Percentiles rank a stretch among this genome's conserved stretches.
Conservation (phyloP, 2,888 invertebrate species). For the Dinocampus coccinellae region DNA sequence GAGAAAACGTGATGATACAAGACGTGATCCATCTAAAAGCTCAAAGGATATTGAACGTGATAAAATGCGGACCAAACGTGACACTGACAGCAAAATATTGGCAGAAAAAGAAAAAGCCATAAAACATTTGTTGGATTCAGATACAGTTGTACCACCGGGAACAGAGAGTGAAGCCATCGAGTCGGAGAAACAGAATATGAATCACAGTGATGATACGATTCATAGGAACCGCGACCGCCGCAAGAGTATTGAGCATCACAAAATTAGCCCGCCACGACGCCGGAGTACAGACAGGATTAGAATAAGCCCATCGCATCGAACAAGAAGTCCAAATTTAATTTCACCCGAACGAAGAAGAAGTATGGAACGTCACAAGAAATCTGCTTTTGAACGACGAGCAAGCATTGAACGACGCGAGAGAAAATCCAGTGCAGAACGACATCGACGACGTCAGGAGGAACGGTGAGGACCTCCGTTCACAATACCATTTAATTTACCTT, state of each 20-base stretch:
- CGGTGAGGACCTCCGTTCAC: constrained; percentile 56
- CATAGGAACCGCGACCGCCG: constrained; percentile 48
- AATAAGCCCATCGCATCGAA: constrained; percentile 43
- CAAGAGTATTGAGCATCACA: constrained; percentile 50
- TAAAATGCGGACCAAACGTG: constrained; percentile 62
- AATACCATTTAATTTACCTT: not conserved
- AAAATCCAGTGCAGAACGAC: constrained; percentile 58
- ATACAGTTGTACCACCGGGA: constrained; percentile 64
- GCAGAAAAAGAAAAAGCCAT: constrained; percentile 67
- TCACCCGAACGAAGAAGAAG: constrained; percentile 49
- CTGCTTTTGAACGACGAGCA: constrained; percentile 55
- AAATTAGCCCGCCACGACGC: constrained; percentile 47
- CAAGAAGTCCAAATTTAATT: constrained; percentile 22
- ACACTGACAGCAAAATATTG: constrained; percentile 63
- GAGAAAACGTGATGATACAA: constrained; percentile 54
- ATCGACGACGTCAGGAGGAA: constrained; percentile 56
- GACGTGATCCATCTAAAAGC: constrained; percentile 65
- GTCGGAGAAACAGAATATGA: constrained; percentile 56
- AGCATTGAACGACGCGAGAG: constrained; percentile 54
- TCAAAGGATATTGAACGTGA: constrained; percentile 66
- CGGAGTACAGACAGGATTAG: constrained; percentile 49
- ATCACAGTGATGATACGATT: constrained; percentile 44
- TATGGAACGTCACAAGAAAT: constrained; percentile 44
- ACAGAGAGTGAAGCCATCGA: constrained; percentile 65
- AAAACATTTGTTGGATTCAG: constrained; percentile 64